Percentiles rank a stretch among this genome's conserved stretches.
phyloP scores from a whole-genome alignment of 1,140 invertebrate genomes.

The Drosophila melanogaster region Release_6_plus_ISO1_MT NT_033779.5:18221001-18221500 shows the following conservation, averaged over 20 bases:
- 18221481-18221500: constrained; percentile 46
- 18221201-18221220: constrained; percentile 3
- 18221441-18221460: constrained; percentile 41
- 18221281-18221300: constrained; percentile 57
- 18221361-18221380: constrained; percentile 31
- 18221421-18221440: constrained; percentile 3
- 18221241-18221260: constrained; percentile 64
- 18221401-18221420: constrained; percentile 1
- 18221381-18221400: constrained; percentile 43
- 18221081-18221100: neutral
- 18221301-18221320: constrained; percentile 83
- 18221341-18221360: constrained; percentile 57
- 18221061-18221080: too few species aligned
- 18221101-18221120: neutral
- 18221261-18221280: neutral
- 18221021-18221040: neutral
- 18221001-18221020: too few species aligned
- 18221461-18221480: constrained; percentile 75
- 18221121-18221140: neutral
- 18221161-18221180: constrained; percentile 56
- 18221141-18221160: constrained; percentile 59
- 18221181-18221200: constrained; percentile 17
- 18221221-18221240: constrained; percentile 48
- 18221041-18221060: neutral
- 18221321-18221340: constrained; percentile 77